Evolutionary conservation across 2,888 invertebrate species (phyloP).

Genomic region (Ophion ellenae): DNA sequence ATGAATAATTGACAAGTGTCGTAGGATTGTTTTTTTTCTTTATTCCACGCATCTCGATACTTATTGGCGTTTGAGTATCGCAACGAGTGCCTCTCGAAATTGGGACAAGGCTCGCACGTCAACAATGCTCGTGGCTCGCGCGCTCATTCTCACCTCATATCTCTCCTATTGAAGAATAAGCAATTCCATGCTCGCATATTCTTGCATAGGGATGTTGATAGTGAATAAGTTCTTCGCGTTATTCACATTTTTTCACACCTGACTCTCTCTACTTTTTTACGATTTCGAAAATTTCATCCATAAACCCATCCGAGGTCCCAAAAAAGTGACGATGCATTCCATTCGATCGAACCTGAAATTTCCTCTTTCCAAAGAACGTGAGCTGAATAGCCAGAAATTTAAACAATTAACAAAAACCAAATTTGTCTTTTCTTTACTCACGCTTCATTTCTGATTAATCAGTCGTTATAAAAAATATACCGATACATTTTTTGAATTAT

Average conservation of each 20-base stretch:
- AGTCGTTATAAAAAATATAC: too few relatives aligned
- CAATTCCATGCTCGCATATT: neutral
- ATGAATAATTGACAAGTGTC: neutral
- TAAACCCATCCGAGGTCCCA: neutral
- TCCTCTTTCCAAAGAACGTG: too few relatives aligned
- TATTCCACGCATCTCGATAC: neutral
- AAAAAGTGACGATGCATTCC: neutral
- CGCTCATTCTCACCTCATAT: neutral
- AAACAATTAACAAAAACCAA: neutral
- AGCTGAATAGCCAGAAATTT: too few relatives aligned
- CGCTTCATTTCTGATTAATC: too few relatives aligned
- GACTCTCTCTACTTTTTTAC: neutral
- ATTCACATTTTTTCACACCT: neutral
- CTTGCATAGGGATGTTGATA: neutral
- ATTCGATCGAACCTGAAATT: too few relatives aligned
- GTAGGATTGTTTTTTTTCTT: neutral
- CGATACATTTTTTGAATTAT: too few relatives aligned
- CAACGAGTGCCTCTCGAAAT: conserved; percentile 22
- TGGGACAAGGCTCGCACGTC: conserved; percentile 42
- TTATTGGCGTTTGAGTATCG: conserved; percentile 5
- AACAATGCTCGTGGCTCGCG: conserved; percentile 20
- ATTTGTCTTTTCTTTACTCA: neutral
- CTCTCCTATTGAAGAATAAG: conserved; percentile 21
- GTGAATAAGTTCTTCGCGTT: neutral
- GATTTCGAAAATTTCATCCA: neutral